Conservation (phyloP, 2,797 vertebrate genomes). For the Platyrinchus mystaceus region DNA sequence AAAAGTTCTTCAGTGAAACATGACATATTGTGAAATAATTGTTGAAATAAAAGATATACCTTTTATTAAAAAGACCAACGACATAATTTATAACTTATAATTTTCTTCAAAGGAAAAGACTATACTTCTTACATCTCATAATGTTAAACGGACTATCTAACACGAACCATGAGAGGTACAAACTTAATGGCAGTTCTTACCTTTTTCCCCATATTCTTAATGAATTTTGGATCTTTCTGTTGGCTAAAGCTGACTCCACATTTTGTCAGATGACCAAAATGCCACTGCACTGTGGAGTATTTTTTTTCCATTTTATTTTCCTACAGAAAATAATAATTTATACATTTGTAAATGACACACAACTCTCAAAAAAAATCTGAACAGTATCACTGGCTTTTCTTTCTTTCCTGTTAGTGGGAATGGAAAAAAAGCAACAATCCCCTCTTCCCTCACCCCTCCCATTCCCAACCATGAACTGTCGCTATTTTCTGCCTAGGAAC, state of each 20-base stretch:
- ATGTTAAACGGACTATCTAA: neutral
- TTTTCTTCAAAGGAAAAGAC: neutral
- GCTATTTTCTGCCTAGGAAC: neutral
- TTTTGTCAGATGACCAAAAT: neutral
- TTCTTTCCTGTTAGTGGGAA: neutral
- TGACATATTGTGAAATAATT: neutral
- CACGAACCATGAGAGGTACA: neutral
- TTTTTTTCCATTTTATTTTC: neutral
- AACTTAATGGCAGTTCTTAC: neutral
- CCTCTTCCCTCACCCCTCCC: neutral
- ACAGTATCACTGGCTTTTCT: neutral
- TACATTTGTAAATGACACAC: neutral
- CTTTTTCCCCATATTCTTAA: neutral
- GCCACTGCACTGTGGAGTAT: neutral
- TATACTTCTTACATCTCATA: neutral
- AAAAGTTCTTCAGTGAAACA: neutral
- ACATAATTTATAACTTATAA: neutral
- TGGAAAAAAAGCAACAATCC: neutral
- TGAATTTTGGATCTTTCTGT: neutral
- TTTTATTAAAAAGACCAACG: neutral
- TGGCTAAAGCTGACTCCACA: neutral
- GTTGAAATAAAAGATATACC: fast-evolving
- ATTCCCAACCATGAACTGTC: fast-evolving
- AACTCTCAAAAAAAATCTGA: neutral
- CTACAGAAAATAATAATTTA: neutral